Evolutionary conservation across 1,140 invertebrate genomes (phyloP).

Genomic region (Samia ricini): DNA sequence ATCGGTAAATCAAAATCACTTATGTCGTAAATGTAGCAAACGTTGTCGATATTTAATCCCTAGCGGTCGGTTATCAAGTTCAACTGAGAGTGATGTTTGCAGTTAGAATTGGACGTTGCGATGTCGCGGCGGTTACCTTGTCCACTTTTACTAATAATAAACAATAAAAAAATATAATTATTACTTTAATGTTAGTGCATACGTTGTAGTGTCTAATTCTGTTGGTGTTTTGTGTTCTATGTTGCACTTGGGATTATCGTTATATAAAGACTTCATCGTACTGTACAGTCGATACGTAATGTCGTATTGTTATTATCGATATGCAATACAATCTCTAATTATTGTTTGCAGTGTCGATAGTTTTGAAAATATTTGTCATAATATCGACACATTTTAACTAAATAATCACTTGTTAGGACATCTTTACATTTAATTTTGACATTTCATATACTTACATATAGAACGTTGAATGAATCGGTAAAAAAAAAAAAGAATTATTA

Average conservation of each 20-base stretch:
- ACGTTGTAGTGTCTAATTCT: slow-evolving; percentile 28
- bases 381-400: background rate
- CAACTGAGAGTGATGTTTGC: background rate
- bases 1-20: background rate
- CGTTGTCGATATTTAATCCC: background rate
- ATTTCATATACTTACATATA: no score
- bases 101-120: slow-evolving; percentile 6
- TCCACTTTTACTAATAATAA: no score
- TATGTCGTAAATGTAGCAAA: background rate
- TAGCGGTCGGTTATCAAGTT: background rate
- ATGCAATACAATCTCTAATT: no score
- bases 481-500: no score
- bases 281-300: background rate
- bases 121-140: slow-evolving; percentile 21
- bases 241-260: background rate
- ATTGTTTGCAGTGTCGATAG: no score
- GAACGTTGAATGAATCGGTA: no score
- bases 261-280: background rate
- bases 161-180: slow-evolving; percentile 25
- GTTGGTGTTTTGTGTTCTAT: slow-evolving; percentile 31
- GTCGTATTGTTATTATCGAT: no score
- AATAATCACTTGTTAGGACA: no score
- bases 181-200: slow-evolving; percentile 29
- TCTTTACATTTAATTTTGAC: no score
- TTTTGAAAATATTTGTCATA: background rate